Evolutionary conservation across 2,888 invertebrate genomes (phyloP).

Genomic region (Ceriagrion tenellum): DNA sequence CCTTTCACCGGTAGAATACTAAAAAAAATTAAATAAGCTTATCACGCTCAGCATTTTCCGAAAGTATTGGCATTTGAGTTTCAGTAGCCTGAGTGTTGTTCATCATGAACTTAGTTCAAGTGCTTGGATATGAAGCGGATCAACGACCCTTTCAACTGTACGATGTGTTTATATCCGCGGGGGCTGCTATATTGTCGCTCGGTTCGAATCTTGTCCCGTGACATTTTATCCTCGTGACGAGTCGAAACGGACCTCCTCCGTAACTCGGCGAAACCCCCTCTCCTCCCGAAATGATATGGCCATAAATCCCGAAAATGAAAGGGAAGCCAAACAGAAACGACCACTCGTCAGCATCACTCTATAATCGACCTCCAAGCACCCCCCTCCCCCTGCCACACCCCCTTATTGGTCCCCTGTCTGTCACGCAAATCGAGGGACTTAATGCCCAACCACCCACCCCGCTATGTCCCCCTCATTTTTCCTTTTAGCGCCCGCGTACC

Average conservation of each 20-base stretch:
- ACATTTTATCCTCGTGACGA: neutral
- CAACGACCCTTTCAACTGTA: neutral
- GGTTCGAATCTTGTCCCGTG: neutral
- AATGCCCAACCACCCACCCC: neutral
- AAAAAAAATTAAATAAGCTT: no score
- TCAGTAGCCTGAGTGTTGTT: no score
- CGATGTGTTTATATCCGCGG: neutral
- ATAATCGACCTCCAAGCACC: neutral
- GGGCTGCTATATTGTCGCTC: neutral
- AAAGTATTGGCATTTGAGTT: no score
- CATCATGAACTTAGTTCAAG: neutral
- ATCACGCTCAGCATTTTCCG: no score
- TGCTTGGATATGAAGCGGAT: neutral
- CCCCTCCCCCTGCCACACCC: no score
- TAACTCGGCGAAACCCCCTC: neutral
- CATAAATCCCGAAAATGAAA: constrained; percentile 2
- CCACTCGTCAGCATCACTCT: neutral
- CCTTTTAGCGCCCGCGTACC: neutral
- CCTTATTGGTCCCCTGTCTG: no score
- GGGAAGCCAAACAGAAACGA: neutral
- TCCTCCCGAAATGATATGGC: neutral
- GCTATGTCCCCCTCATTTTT: neutral
- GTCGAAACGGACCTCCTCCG: neutral
- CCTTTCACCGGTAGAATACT: no score
- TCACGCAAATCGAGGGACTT: neutral